Conservation (phyloP, 2,888 invertebrate species). For the Lepidonotus clava region DNA sequence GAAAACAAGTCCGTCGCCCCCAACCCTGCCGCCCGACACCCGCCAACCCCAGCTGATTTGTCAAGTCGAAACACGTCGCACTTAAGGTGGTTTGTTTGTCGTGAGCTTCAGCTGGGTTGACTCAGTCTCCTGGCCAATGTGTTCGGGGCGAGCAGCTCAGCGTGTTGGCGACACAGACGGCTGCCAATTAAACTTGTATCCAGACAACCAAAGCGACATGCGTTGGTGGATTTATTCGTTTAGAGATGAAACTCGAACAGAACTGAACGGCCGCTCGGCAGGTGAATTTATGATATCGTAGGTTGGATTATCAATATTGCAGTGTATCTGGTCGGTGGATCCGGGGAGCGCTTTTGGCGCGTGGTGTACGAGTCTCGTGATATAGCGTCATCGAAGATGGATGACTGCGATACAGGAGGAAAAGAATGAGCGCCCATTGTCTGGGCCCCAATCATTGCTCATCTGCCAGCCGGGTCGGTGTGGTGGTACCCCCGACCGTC, state of each 20-base stretch:
- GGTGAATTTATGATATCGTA: neutral
- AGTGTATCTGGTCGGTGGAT: neutral
- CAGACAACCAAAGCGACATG: neutral
- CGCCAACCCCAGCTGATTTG: constrained; percentile 15
- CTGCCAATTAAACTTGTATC: constrained; percentile 8
- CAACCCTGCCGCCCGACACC: neutral
- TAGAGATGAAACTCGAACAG: neutral
- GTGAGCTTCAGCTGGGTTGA: constrained; percentile 3
- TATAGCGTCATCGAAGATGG: neutral
- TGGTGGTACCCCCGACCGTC: too few relatives aligned
- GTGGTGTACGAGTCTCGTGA: too few relatives aligned
- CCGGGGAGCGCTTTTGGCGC: too few relatives aligned
- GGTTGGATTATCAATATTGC: neutral
- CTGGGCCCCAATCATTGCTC: neutral
- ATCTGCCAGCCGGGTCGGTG: too few relatives aligned
- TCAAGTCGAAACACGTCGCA: constrained; percentile 13
- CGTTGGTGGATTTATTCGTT: neutral
- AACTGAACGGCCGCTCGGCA: neutral
- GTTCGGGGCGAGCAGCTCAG: neutral
- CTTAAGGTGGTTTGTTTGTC: constrained; percentile 16
- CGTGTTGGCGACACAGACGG: neutral
- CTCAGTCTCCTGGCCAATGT: neutral
- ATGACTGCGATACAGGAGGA: neutral
- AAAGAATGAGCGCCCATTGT: constrained; percentile 22
- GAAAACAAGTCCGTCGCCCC: neutral